phyloP scores from a whole-genome alignment of 2,113 vertebrate species.

The Albula goreensis region DNA sequence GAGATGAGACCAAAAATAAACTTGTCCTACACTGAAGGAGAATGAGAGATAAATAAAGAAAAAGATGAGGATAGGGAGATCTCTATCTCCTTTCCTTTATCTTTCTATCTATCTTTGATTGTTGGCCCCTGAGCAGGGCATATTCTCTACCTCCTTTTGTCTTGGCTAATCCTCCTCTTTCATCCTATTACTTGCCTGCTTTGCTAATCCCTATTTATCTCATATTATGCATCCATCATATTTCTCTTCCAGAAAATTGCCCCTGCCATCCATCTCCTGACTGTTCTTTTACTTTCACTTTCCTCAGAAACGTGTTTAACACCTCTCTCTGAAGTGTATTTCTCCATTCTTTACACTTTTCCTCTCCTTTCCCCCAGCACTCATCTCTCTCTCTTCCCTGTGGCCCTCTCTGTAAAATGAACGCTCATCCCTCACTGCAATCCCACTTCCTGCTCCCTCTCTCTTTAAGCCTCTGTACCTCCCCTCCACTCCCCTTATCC shows the following conservation, averaged over 20 bases:
- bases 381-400: neutral
- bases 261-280: constrained; percentile 17
- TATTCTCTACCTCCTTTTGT: constrained; percentile 56
- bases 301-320: neutral
- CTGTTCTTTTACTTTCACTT: neutral
- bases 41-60: constrained; percentile 30
- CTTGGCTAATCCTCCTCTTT: constrained; percentile 43
- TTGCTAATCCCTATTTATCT: constrained; percentile 16
- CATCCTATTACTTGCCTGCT: constrained; percentile 35
- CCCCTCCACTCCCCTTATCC: constrained; percentile 42
- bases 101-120: constrained; percentile 47
- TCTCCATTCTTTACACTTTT: neutral
- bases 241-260: constrained; percentile 21
- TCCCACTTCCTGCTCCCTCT: constrained; percentile 17
- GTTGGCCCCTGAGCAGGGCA: constrained; percentile 29
- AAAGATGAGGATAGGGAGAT: constrained; percentile 12
- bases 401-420: neutral
- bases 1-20: constrained; percentile 23
- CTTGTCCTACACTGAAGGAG: constrained; percentile 25
- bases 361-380: too few relatives aligned
- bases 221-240: neutral
- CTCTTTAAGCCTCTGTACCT: constrained; percentile 24
- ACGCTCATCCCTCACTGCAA: constrained; percentile 7
- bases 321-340: neutral
- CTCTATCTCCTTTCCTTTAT: constrained; percentile 24